Percentiles rank a stretch among this genome's conserved stretches.
These are phyloP conservation scores for Cacatua alba DNA, from an alignment of 2,113 vertebrate genomes.

Conservation along the genomic window DNA sequence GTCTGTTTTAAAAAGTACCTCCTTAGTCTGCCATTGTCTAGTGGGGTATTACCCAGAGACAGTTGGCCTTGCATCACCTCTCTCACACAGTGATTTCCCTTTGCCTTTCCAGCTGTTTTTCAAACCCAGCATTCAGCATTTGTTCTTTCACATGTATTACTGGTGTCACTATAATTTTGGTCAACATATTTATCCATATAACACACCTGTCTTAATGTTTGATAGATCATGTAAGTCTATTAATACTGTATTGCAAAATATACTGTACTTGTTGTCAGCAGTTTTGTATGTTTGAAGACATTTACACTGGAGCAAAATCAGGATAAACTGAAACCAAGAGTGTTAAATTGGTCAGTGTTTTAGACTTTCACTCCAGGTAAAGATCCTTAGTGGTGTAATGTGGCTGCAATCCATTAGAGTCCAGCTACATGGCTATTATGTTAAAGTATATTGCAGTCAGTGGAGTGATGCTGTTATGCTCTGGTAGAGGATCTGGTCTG, in stretches of 20 bases:
- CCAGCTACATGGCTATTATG: not conserved
- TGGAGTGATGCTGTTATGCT: conserved; percentile 20
- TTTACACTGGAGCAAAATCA: not conserved
- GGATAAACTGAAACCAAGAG: not conserved
- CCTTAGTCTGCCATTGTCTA: not conserved
- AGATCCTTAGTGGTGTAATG: not conserved
- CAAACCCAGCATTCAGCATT: not conserved
- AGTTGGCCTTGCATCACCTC: not conserved
- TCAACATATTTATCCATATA: not conserved
- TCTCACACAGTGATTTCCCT: not conserved
- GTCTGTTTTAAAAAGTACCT: not conserved
- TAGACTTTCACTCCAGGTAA: not conserved
- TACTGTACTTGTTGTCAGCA: not conserved
- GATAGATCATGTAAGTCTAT: not conserved
- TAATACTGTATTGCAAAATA: not conserved
- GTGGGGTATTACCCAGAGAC: not conserved
- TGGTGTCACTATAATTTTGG: not conserved
- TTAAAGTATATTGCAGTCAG: conserved; percentile 29
- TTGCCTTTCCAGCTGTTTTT: not conserved
- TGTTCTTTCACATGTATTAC: not conserved
- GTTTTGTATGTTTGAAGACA: not conserved
- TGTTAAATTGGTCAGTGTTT: not conserved
- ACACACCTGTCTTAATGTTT: not conserved
- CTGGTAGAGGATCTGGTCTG: not conserved
- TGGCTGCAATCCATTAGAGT: not conserved